Percentiles rank a stretch among this genome's conserved stretches.
Evolutionary conservation across 2,888 invertebrate species (phyloP).

Genomic region (Drosophila eohydei): DNA sequence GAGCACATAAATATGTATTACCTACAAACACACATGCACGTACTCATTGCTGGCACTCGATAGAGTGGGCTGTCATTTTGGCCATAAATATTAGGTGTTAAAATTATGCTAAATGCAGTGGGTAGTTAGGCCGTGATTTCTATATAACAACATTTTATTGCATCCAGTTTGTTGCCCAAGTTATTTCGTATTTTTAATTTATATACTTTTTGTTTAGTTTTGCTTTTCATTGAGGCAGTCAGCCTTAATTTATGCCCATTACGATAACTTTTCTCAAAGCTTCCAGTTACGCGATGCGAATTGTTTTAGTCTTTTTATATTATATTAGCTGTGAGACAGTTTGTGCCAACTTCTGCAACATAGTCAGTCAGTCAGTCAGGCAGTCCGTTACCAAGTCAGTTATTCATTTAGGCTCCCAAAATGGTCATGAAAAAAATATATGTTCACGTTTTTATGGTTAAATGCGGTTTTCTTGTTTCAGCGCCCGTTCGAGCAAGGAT

Average conservation of each 20-base stretch:
- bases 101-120: slow-evolving; percentile 68
- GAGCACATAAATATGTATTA: slow-evolving; percentile 63
- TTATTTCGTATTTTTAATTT: slow-evolving; percentile 12
- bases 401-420: slow-evolving; percentile 66
- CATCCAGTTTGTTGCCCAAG: slow-evolving; percentile 46
- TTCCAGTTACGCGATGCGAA: slow-evolving; percentile 41
- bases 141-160: slow-evolving; percentile 48
- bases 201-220: slow-evolving; percentile 16
- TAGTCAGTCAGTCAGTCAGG: slow-evolving; percentile 36
- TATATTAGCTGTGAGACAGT: slow-evolving; percentile 36
- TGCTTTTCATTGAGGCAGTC: slow-evolving; percentile 46
- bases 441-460: slow-evolving; percentile 57
- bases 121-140: slow-evolving; percentile 51
- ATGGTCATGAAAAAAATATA: slow-evolving; percentile 60
- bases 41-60: slow-evolving; percentile 33
- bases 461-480: slow-evolving; percentile 71
- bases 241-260: slow-evolving; percentile 51
- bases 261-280: slow-evolving; percentile 45
- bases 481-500: slow-evolving; percentile 33
- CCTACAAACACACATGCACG: slow-evolving; percentile 9
- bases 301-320: slow-evolving; percentile 12
- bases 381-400: slow-evolving; percentile 46
- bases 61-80: slow-evolving; percentile 58
- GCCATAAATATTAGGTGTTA: slow-evolving; percentile 67
- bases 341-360: slow-evolving; percentile 57